Evolutionary conservation across 1,140 invertebrate species (phyloP), one percentile per base, ranked within the genome.

Genomic region (Halictus rubicundus): DNA sequence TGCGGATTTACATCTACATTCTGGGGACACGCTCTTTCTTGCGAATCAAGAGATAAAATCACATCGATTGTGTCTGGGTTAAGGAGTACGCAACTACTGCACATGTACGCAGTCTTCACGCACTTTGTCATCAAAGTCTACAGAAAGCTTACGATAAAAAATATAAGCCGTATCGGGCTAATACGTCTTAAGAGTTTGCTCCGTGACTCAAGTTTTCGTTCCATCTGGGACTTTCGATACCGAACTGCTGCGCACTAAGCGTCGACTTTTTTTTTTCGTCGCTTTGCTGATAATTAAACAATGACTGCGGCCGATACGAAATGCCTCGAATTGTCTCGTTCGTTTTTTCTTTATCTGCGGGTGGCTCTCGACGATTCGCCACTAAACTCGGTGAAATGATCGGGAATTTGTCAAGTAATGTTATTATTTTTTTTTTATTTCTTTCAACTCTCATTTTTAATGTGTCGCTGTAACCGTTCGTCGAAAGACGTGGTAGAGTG

Each of bases 221-320:
- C 19, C 19, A 23, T n/a, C n/a, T 16, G 49, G 37, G 68, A 57
- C 46, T 6, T 59, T 27, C 27, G 63, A 75, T 68, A 68, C 23
- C 52, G 46, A 59, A 57, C 19, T 32, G 37, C 52, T 27, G 52
- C 52, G 37, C 27, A 76, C 12, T 68, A 59, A 46, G 7, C 21
- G 14, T 27, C 27, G 7, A 27, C 37, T n/a, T 27, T 70, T 77
- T 27, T 70, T 77, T 65, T 21, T 70, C 61, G 66, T 70, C 37
- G 21, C 25, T 63, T 27, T 21, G 25, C 59, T 14, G 57, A 77
- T 37, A 52, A 61, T 19, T 57, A 69, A 77, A 77, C 23, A 23
- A 27, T 16, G 42, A 63, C 27, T 21, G 69, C 52, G 27, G 10
- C 1, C 32, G 37, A 37, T 12, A 37, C 37, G 8, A 61, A 61